Conservation (phyloP, 2,797 vertebrate genomes). For the Gambusia yucatana region DNA sequence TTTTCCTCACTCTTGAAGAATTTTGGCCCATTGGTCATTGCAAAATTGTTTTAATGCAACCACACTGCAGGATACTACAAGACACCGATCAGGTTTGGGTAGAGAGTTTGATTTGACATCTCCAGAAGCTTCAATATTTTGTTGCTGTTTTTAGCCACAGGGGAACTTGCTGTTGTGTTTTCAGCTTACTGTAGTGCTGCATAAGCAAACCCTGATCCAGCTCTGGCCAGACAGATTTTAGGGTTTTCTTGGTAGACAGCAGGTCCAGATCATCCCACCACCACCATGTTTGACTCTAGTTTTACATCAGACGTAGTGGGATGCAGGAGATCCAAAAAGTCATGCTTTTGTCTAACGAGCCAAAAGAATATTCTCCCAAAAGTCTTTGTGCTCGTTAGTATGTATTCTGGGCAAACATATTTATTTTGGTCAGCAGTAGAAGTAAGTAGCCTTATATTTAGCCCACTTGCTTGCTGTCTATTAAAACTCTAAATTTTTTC, state of each 20-base stretch:
- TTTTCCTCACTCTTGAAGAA: not conserved
- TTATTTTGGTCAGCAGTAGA: not conserved
- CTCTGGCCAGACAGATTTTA: not conserved
- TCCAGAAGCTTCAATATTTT: not conserved
- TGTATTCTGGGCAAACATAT: not conserved
- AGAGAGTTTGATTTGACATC: not conserved
- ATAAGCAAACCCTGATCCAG: not conserved
- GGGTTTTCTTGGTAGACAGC: not conserved
- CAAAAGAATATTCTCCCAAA: not conserved
- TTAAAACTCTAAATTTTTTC: not conserved
- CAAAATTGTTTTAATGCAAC: not conserved
- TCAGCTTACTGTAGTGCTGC: not conserved
- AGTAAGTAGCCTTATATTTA: not conserved
- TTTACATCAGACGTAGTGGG: not conserved
- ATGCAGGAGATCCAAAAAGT: not conserved
- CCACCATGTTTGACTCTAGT: not conserved
- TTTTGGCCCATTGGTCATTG: not conserved
- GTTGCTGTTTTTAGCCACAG: not conserved
- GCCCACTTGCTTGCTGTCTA: no score
- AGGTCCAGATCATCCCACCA: not conserved
- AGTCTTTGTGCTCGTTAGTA: not conserved
- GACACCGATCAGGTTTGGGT: not conserved
- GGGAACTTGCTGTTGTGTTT: not conserved
- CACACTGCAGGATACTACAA: not conserved
- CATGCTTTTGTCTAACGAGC: not conserved